Percentiles rank a stretch among this genome's conserved stretches.
phyloP scores from a whole-genome alignment of 2,888 invertebrate genomes.

The Drosophila tanythrix region DNA sequence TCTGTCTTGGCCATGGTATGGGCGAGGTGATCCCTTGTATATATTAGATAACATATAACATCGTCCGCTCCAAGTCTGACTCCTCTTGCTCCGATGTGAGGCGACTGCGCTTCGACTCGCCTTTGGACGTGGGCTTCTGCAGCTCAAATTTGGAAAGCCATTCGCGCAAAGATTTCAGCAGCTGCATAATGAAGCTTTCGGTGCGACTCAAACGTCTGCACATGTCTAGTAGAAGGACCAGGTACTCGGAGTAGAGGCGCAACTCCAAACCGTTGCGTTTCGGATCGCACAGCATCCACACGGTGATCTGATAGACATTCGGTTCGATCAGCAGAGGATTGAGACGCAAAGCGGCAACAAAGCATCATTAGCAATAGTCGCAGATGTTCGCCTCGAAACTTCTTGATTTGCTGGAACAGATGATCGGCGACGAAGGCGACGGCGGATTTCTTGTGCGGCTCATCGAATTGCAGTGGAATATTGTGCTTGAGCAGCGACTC shows the following conservation, averaged over 20 bases:
- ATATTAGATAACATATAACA: background rate
- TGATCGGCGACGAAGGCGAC: constrained; percentile 54
- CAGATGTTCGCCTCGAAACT: constrained; percentile 52
- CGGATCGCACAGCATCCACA: constrained; percentile 72
- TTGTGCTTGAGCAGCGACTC: constrained; percentile 80
- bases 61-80: background rate
- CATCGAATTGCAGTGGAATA: constrained; percentile 59
- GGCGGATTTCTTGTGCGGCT: constrained; percentile 11
- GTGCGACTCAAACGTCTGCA: constrained; percentile 81
- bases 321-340: constrained; percentile 83
- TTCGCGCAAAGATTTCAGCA: constrained; percentile 77
- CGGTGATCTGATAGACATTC: constrained; percentile 76
- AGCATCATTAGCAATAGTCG: constrained; percentile 76
- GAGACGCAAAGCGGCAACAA: constrained; percentile 75
- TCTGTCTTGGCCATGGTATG: constrained; percentile 78
- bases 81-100: background rate
- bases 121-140: constrained; percentile 20
- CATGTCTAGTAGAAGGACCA: constrained; percentile 82
- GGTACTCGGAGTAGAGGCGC: constrained; percentile 76
- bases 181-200: constrained; percentile 81
- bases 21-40: constrained; percentile 26
- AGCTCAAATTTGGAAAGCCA: constrained; percentile 63
- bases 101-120: constrained; percentile 24
- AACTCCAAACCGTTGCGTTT: constrained; percentile 60
- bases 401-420: constrained; percentile 47